Base-by-base conservation (phyloP, 2,888 invertebrate species). In the Lasioglossum morio region DNA sequence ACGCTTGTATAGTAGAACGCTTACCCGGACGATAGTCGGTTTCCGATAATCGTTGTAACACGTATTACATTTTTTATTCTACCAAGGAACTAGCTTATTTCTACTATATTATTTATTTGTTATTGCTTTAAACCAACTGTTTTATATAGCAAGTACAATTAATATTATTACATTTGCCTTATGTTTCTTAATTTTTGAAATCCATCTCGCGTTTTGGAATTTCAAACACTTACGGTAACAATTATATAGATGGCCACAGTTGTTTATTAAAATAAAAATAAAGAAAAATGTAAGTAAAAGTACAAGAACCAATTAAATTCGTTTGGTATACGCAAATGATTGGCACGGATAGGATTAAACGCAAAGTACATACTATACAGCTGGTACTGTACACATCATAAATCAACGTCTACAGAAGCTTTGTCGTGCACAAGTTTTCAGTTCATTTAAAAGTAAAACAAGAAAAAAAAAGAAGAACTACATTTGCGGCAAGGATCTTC, bases 1-100 rank as follows among this genome's bases (percentile, higher is more conserved):
- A 79, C 70, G 60, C 72, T 81, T 23, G 37, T 76, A 72, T 85
- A 77, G 37, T 34, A n/a, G 23, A 76, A 72, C 79, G 74, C 81
- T 74, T 79, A 77, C 72, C 73, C 77, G 23, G 12, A 70, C 79
- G 63, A 63, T 79, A 72, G 19, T 75, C 27, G 72, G 43, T 79
- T 78, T 63, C 27, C 46, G 74, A 70, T 43, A 34, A 74, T 40
- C 60, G 57, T 78, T 69, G 77, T 63, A 81, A 84, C 78, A 77
- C 77, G 83, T 86, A 86, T 83, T 40, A 57, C 48, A 19, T 14
- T 2, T 72, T 16, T 53, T 2, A 34, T 43, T 34, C 23, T 8
- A n/a, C 34, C 19, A 7, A 70, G 2, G 40, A n/a, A 37, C 37
- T 0, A n/a, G n/a, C 8, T 30, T 63, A 30, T 63, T 16, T 30